These are phyloP conservation scores for Dryadula phaetusa DNA, from an alignment of 2,888 invertebrate species.

Conservation along the genomic window DNA sequence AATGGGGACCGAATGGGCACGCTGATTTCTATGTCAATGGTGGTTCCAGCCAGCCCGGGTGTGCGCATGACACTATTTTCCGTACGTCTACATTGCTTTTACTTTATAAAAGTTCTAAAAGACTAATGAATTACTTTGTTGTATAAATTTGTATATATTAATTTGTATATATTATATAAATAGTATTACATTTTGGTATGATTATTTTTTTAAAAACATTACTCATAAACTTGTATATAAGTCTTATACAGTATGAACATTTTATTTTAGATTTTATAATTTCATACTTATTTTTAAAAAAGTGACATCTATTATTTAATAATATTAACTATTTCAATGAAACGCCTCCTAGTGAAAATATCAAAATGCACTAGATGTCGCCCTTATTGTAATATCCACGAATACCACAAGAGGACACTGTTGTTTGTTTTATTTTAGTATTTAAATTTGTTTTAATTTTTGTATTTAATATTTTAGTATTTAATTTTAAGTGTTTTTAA, in stretches of 20 bases:
- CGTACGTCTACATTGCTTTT: slow-evolving; percentile 82
- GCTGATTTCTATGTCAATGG: slow-evolving; percentile 96
- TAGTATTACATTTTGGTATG: too few relatives aligned
- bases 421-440: not conserved
- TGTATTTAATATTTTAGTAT: too few relatives aligned
- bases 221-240: too few relatives aligned
- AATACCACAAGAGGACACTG: not conserved
- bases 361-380: not conserved
- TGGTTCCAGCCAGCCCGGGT: slow-evolving; percentile 94
- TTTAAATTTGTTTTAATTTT: too few relatives aligned
- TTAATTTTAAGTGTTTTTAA: too few relatives aligned
- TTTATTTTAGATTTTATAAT: not conserved
- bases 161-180: too few relatives aligned
- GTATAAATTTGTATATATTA: too few relatives aligned
- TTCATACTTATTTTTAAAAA: not conserved
- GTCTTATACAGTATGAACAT: too few relatives aligned
- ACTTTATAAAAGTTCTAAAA: too few relatives aligned
- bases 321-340: not conserved
- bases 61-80: slow-evolving; percentile 91
- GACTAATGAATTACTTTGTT: too few relatives aligned
- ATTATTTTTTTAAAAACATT: too few relatives aligned
- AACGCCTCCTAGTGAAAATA: not conserved
- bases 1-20: slow-evolving; percentile 95
- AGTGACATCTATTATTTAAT: not conserved
- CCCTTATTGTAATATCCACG: not conserved